Conservation (phyloP, 2,113 vertebrate species). For the Sceloporus undulatus region DNA sequence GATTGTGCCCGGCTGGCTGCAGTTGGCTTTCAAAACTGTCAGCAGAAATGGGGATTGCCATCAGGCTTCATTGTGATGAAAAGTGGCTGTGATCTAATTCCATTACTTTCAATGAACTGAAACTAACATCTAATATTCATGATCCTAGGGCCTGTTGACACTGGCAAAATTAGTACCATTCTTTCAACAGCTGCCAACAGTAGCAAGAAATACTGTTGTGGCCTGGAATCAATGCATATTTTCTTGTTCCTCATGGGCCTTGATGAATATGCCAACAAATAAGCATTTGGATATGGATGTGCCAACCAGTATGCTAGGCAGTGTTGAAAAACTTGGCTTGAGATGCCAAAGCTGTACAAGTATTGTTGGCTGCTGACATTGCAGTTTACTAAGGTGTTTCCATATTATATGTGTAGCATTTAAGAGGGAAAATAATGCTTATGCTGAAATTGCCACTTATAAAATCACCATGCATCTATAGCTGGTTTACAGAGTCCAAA, state of each 20-base stretch:
- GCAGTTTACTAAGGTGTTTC: neutral
- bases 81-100: slow-evolving; percentile 74
- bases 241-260: slow-evolving; percentile 12
- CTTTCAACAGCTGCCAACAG: slow-evolving; percentile 73
- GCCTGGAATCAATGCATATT: slow-evolving; percentile 48
- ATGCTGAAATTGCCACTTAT: neutral
- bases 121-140: slow-evolving; percentile 70
- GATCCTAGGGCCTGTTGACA: slow-evolving; percentile 75
- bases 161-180: slow-evolving; percentile 68
- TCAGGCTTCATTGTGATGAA: slow-evolving; percentile 66
- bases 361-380: neutral
- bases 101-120: slow-evolving; percentile 72
- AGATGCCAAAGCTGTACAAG: neutral
- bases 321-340: neutral
- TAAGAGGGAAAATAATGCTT: neutral
- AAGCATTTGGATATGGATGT: slow-evolving; percentile 14
- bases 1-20: slow-evolving; percentile 57
- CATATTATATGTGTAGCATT: neutral
- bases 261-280: slow-evolving; percentile 3
- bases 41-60: slow-evolving; percentile 58
- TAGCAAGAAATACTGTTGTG: slow-evolving; percentile 64
- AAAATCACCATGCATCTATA: neutral
- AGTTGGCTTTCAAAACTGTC: slow-evolving; percentile 68
- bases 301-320: neutral
- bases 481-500: neutral